phyloP scores from a whole-genome alignment of 2,797 vertebrate species.

The Megaceryle alcyon region DNA sequence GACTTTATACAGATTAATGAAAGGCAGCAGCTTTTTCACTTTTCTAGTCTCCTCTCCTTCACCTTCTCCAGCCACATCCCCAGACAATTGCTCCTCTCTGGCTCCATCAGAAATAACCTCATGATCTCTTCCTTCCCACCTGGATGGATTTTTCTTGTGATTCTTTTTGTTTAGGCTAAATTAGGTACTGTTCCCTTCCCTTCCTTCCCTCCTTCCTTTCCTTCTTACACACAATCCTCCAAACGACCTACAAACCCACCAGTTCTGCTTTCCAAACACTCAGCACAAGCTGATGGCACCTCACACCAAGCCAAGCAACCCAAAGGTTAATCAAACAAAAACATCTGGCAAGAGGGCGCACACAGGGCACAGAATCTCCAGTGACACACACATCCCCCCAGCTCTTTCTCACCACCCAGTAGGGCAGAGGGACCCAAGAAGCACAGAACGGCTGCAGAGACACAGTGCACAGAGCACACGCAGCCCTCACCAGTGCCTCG shows the following conservation, averaged over 20 bases:
- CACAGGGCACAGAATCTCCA: neutral
- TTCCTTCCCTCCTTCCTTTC: neutral
- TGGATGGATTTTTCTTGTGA: neutral
- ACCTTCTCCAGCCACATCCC: neutral
- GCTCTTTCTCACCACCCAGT: neutral
- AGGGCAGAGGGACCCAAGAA: neutral
- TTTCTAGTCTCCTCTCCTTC: neutral
- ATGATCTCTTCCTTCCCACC: neutral
- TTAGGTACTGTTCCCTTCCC: neutral
- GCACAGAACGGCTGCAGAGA: neutral
- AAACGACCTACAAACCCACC: neutral
- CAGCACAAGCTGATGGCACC: neutral
- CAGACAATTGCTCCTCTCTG: neutral
- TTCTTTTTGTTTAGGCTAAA: neutral
- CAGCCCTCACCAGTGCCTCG: neutral
- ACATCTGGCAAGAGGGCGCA: fast-evolving
- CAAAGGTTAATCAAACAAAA: neutral
- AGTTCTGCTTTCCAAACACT: neutral
- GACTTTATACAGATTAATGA: neutral
- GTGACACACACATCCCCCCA: neutral
- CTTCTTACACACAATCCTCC: neutral
- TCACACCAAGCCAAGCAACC: fast-evolving
- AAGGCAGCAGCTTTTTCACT: neutral
- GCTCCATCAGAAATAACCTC: neutral
- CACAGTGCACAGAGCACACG: neutral